A percentile compares a stretch with the other conserved stretches of the same genome.
These are phyloP conservation scores for Palythoa grandiflora DNA, from an alignment of 92 coral and sea anemone species.

Conservation along the genomic window DNA sequence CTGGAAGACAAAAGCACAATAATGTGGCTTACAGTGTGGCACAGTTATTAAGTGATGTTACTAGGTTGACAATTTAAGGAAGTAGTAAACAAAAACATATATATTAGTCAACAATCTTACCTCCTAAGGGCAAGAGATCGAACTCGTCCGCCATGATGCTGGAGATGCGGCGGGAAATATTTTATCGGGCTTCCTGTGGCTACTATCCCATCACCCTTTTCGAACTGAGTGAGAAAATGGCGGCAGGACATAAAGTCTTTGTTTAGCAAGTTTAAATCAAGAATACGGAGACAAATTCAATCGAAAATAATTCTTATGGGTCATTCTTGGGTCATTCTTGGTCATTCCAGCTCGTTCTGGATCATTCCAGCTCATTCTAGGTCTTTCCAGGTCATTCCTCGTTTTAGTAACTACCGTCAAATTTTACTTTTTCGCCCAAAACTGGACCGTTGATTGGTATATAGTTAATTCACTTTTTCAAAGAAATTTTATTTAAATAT, in stretches of 20 bases:
- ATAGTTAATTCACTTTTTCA: too few species aligned
- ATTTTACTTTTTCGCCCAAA: too few species aligned
- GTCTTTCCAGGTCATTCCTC: too few species aligned
- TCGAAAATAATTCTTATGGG: conserved; percentile 56
- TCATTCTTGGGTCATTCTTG: conserved; percentile 61
- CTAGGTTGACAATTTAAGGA: conserved; percentile 35
- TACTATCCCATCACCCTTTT: conserved; percentile 41
- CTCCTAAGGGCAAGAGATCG: conserved; percentile 41
- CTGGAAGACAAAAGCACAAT: conserved; percentile 42
- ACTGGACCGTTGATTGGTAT: too few species aligned
- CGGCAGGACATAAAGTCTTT: conserved; percentile 43
- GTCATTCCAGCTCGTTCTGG: conserved; percentile 37
- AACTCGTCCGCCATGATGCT: conserved; percentile 39
- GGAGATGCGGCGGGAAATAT: conserved; percentile 39
- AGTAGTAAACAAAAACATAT: conserved; percentile 39
- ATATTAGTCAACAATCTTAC: conserved; percentile 37
- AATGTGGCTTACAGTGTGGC: conserved; percentile 43
- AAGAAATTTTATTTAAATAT: too few species aligned
- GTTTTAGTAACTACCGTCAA: too few species aligned
- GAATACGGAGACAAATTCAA: conserved; percentile 56
- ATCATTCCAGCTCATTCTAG: conserved; percentile 9
- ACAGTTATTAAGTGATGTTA: conserved; percentile 41
- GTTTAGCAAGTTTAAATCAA: conserved; percentile 54
- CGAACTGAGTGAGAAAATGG: conserved; percentile 41
- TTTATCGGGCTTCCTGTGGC: conserved; percentile 39